These are phyloP conservation scores for Aphelenchoides besseyi DNA, from an alignment of 1,140 invertebrate species.

Conservation along the genomic window DNA sequence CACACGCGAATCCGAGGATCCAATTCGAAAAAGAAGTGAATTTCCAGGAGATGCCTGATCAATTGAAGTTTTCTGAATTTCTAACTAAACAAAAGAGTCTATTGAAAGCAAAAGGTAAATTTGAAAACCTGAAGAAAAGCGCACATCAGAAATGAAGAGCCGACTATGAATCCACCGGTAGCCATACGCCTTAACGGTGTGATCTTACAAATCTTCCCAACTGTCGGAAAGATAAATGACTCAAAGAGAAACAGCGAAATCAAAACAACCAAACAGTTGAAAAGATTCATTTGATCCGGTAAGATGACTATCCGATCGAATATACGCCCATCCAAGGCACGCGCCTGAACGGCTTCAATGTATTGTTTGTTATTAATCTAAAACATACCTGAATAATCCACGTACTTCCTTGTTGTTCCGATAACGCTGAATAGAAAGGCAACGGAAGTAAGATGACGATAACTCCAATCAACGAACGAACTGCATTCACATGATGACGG, in stretches of 20 bases:
- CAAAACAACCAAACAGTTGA: conserved; percentile 59
- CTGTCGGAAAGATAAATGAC: conserved; percentile 58
- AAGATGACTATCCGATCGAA: conserved; percentile 67
- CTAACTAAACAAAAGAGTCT: conserved; percentile 22
- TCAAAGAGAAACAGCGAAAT: conserved; percentile 60
- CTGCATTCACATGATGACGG: conserved; percentile 64
- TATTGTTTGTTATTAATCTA: too few species aligned
- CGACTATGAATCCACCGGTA: conserved; percentile 38
- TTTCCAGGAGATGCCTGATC: conserved; percentile 37
- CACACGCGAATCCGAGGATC: conserved; percentile 25
- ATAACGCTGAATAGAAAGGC: conserved; percentile 69
- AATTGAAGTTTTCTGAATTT: conserved; percentile 38
- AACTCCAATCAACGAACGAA: conserved; percentile 63
- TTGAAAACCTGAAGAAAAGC: conserved; percentile 37
- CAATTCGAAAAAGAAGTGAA: conserved; percentile 41
- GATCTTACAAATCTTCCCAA: conserved; percentile 65
- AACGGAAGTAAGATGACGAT: conserved; percentile 66
- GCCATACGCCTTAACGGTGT: conserved; percentile 69
- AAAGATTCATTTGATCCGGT: conserved; percentile 81
- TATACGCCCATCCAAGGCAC: conserved; percentile 64
- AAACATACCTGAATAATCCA: too few species aligned
- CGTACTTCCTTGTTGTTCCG: conserved; percentile 64
- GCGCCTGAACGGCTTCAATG: too few species aligned
- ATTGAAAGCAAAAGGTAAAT: not conserved
- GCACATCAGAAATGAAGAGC: conserved; percentile 43